Evolutionary conservation across 2,113 vertebrate genomes (phyloP).

Genomic region (Lophochroa leadbeateri): DNA sequence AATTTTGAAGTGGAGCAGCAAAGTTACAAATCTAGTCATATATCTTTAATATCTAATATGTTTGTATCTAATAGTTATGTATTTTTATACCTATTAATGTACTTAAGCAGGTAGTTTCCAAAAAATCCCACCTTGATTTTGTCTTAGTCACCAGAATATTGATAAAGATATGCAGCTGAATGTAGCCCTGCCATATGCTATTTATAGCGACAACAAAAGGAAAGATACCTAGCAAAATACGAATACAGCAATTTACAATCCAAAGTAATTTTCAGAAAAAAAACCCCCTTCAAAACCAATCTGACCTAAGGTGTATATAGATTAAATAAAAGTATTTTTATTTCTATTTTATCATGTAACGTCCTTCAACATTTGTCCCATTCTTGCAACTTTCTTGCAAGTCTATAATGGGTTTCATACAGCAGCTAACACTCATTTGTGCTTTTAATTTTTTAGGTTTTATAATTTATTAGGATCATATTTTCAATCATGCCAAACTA

Average conservation of each 20-base stretch:
- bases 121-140: background rate
- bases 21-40: background rate
- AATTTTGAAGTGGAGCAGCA: background rate
- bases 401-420: background rate
- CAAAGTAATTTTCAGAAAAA: background rate
- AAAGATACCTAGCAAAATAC: background rate
- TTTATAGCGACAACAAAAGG: background rate
- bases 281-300: background rate
- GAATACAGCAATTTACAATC: background rate
- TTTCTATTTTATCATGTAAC: background rate
- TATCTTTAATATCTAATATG: background rate
- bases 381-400: background rate
- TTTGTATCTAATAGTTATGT: accelerated
- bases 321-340: background rate
- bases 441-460: background rate
- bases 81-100: background rate
- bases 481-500: background rate
- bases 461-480: background rate
- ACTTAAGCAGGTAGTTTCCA: background rate
- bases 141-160: background rate
- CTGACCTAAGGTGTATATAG: background rate
- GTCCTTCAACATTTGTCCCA: background rate
- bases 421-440: background rate
- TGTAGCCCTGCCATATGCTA: background rate
- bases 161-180: background rate